Evolutionary conservation across 37 sponge, comb jelly and placozoan species (phyloP), one percentile per base, ranked within the genome.

Genomic region (Oscarella lobularis): DNA sequence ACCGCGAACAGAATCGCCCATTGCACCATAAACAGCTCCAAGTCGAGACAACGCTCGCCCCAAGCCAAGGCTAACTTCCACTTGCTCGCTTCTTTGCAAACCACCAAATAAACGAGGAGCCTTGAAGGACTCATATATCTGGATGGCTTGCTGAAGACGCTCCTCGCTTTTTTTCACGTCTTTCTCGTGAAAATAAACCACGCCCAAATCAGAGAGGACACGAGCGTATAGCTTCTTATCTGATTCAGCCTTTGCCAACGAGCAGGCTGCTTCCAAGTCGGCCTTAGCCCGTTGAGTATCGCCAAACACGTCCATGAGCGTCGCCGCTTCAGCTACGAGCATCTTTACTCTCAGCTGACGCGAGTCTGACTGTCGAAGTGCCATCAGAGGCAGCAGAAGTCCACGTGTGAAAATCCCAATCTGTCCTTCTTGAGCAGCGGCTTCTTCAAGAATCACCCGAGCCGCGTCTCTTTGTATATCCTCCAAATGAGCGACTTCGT

Each of bases 21-120:
- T 67, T 35, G 72, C 48, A 41, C 75, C 69, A 35, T 48, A 79
- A 1, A 80, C 87, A 1, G 83, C 38, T 2, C 77, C 93, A 29
- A 88, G 78, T 0, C 80, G 68, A 35, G 87, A 74, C 6, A 83
- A 38, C 30, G 84, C 73, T 27, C 74, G 39, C 2, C 81, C 90
- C 1, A 77, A 5, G 37, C 81, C 76, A 5, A 79, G 55, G 20
- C 36, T 41, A 0, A 72, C 40, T 14, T 71, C 27, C 36, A 29
- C 68, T 34, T 1, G 34, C 3, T 0, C 38, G 3, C 30, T 31
- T 35, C 38, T 39, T 2, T 9, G 20, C 9, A 48, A 20, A 20
- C 60, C 9, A 20, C 9, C 14, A 48, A 48, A 48, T 9, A 27
- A 9, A 27, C 60, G 9, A 27, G 60, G 9, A 48, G 9, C 20